Conservation (phyloP, 2,113 vertebrate species). For the Ivindomyrus marchei region DNA sequence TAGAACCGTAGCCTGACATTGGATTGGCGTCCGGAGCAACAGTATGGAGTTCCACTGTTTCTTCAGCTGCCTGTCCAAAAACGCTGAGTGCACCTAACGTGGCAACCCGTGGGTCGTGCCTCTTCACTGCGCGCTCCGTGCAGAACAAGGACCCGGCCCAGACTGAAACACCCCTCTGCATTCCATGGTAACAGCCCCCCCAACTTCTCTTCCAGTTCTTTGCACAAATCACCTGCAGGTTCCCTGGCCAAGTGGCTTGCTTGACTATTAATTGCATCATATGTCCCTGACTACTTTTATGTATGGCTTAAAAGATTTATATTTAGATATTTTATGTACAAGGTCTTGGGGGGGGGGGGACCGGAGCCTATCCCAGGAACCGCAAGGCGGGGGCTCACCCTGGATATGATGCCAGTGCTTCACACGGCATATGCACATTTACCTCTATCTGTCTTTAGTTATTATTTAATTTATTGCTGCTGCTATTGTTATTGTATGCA, state of each 20-base stretch:
- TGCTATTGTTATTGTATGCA: not conserved
- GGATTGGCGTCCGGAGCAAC: conserved; percentile 44
- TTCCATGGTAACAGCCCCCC: conserved; percentile 29
- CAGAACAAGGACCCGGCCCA: conserved; percentile 40
- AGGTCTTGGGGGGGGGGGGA: not conserved
- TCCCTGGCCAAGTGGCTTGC: not conserved
- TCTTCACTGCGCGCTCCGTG: conserved; percentile 44
- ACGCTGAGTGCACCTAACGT: conserved; percentile 56
- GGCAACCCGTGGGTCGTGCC: conserved; percentile 53
- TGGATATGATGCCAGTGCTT: not conserved
- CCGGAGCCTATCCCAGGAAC: not conserved
- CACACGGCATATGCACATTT: not conserved
- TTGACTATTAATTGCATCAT: not conserved
- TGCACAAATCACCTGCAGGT: conserved; percentile 17
- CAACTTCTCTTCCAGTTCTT: conserved; percentile 37
- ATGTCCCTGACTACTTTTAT: not conserved
- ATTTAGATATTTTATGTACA: not conserved
- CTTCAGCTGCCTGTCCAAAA: conserved; percentile 67
- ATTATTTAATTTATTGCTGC: not conserved
- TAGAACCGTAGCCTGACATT: conserved; percentile 35
- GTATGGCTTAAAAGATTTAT: not conserved
- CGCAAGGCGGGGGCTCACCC: not conserved
- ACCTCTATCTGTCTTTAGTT: not conserved
- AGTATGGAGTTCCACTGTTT: conserved; percentile 70
- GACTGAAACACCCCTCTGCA: conserved; percentile 28